Evolutionary conservation across 2,797 vertebrate species (phyloP), one percentile per base, ranked within the genome.

Genomic region (Pelochelys cantorii): DNA sequence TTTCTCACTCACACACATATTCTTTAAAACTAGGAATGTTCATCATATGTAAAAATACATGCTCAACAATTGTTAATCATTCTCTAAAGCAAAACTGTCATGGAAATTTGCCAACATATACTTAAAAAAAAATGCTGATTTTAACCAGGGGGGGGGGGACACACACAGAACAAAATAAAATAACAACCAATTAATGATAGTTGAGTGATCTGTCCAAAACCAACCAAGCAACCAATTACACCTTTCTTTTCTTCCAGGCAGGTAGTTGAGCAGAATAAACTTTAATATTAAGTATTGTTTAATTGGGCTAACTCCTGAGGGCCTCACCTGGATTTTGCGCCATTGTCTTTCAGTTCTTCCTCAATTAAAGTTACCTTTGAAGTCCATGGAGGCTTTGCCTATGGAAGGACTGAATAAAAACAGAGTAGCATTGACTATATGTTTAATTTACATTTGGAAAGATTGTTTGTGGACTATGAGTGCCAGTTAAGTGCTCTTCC

Each of bases 391-490:
- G 27, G 4, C 86, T 90, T 83, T 93, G 23, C 53, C 57, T 75
- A 74, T 89, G 78, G 71, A 86, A 89, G 62, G 68, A 75, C 59
- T 55, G 52, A 85, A 15, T 37, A 77, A n/a, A 15, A 81, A 81
- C 52, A 60, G 54, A 84, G 29, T 22, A 71, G 34, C 48, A 56
- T 89, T 27, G 42, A 48, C 42, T 48, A 48, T 54, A 8, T 79
- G 10, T 89, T 84, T 54, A 86, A 91, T 17, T 83, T 15, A 86
- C 56, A 68, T 92, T 80, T 89, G 62, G 37, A 42, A 95, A 11
- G 27, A 65, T 82, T 94, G 14, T 56, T 75, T 56, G 29, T 82
- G 48, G 85, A 96, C 93, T 90, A 89, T n/a, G 80, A 31, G 2
- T 55, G 20, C 85, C 86, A 75, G 65, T 0, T 25, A 79, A 62